Evolutionary conservation across 2,113 vertebrate genomes (phyloP), one percentile per base, ranked within the genome.

Genomic region (Xiphophorus maculatus): DNA sequence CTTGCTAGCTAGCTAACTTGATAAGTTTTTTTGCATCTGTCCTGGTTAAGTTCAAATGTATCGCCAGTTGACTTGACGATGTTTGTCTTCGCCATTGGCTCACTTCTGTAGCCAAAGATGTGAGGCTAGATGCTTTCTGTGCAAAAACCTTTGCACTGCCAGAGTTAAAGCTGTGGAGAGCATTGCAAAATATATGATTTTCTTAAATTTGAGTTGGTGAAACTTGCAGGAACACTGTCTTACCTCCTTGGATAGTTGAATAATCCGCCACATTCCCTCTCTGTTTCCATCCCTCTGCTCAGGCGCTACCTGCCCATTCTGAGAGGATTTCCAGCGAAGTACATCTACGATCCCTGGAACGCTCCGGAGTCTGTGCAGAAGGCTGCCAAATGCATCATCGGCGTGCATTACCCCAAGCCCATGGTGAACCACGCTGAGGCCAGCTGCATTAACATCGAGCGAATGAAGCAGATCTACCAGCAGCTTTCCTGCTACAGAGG

Each of bases 401-500:
- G 98, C 40, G 91, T 98, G 42, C 96, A 98, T 90, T 99, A 98
- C 80, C 97, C 98, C 12, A 98, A 97, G 67, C 97, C 97, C 70
- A 98, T 99, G 97, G 97, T 98, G 76, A 94, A 98, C 83, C 98
- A 98, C 5, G 97, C 98, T 0, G 97, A 98, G 82, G 96, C 97
- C 76, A 98, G 97, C 79, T 94, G 97, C 15, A 94, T 99, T 87
- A 99, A 98, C 89, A 99, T 99, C 37, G 97, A 99, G 83, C 95
- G 97, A 29, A 98, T 99, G 97, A 98, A 98, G 81, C 97, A 98
- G 93, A 98, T 99, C 90, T 99, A 98, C 90, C 97, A 98, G 92
- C 98, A 99, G 89, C 96, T 99, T 48, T 98, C 97, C 79, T 94
- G 97, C 81, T 99, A 98, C 80, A 93, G 97, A 83, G 97, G 98